A percentile compares a stretch with the other conserved stretches of the same genome.
phyloP scores from a whole-genome alignment of 2,888 invertebrate genomes.

The Penaeus monodon region DNA sequence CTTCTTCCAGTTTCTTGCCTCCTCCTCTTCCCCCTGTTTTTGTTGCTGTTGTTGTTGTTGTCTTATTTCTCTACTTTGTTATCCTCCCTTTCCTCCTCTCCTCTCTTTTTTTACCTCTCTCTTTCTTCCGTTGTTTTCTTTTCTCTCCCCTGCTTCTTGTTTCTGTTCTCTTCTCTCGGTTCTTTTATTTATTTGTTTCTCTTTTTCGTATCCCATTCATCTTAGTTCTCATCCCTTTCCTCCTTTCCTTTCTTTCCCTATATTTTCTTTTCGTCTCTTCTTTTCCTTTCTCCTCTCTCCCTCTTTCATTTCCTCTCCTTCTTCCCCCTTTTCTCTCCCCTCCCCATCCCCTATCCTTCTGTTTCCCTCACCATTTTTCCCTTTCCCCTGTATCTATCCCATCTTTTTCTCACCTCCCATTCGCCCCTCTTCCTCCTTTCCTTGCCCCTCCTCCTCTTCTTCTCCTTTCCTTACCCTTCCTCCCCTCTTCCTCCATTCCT shows the following conservation, averaged over 20 bases:
- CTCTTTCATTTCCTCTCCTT: background rate
- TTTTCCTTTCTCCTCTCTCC: background rate
- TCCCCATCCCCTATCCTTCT: background rate
- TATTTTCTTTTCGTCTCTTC: background rate
- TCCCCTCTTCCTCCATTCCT: background rate
- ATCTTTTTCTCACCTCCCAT: background rate
- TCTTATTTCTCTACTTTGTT: too few species aligned
- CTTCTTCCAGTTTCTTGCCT: too few species aligned
- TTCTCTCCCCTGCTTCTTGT: background rate
- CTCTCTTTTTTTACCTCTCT: background rate
- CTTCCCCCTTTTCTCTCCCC: background rate
- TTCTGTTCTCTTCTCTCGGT: too few species aligned
- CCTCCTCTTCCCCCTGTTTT: too few species aligned
- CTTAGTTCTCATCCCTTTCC: background rate
- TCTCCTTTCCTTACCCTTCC: background rate
- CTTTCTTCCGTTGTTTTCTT: background rate
- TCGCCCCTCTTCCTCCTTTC: too few species aligned
- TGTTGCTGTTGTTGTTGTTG: too few species aligned
- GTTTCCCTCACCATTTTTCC: background rate
- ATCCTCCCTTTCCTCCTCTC: background rate
- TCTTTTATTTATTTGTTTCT: too few species aligned
- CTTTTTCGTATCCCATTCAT: too few species aligned
- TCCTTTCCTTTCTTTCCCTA: background rate
- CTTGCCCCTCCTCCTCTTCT: background rate
- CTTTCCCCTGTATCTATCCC: background rate